phyloP scores from a whole-genome alignment of 2,113 vertebrate genomes.

The Climacteris rufus region DNA sequence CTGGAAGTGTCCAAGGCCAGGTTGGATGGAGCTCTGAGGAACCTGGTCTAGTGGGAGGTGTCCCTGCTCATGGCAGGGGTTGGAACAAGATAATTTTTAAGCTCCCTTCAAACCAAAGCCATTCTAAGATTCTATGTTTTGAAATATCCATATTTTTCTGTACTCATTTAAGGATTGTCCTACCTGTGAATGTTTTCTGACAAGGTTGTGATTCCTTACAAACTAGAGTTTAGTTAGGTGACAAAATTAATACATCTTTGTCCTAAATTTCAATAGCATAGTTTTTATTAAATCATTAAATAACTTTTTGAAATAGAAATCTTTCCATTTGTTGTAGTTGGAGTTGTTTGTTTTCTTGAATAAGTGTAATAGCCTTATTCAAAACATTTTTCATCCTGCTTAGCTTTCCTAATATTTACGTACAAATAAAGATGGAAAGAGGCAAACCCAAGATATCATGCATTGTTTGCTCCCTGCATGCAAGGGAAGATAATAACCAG shows the following conservation, averaged over 20 bases:
- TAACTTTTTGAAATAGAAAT: neutral
- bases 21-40: neutral
- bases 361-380: neutral
- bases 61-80: accelerated
- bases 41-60: neutral
- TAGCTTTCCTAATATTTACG: neutral
- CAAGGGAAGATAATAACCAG: neutral
- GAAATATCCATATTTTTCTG: neutral
- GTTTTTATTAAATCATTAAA: neutral
- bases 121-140: neutral
- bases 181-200: neutral
- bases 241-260: neutral
- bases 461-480: neutral
- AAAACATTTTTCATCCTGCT: neutral
- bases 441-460: neutral
- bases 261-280: neutral
- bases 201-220: neutral
- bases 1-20: neutral
- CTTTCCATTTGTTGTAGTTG: neutral
- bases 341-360: neutral
- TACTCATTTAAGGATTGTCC: no score
- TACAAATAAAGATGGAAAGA: neutral
- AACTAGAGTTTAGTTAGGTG: neutral
- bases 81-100: neutral
- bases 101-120: neutral